A percentile compares a stretch with the other conserved stretches of the same genome.
Conservation (phyloP, 2,113 vertebrate genomes). For the Myotis yumanensis region DNA sequence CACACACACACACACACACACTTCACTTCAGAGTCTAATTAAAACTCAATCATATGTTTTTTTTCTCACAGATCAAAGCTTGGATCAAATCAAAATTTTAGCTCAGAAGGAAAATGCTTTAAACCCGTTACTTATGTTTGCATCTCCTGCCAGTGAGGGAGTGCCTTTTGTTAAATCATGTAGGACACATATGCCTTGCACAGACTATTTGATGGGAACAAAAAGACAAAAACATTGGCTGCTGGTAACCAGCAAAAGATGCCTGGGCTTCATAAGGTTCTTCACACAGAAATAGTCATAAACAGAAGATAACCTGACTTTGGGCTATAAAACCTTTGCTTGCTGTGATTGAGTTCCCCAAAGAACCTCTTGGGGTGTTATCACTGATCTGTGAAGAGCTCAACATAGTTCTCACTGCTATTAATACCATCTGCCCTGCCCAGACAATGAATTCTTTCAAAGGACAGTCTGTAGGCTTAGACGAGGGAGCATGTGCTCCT, state of each 20-base stretch:
- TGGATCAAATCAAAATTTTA: slow-evolving; percentile 26
- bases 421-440: not conserved
- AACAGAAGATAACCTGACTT: slow-evolving; percentile 2
- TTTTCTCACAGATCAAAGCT: slow-evolving; percentile 41
- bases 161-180: not conserved
- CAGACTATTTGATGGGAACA: not conserved
- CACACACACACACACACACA: not conserved
- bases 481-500: not conserved
- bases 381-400: not conserved
- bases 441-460: not conserved
- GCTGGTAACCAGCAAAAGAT: not conserved
- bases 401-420: not conserved
- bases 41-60: slow-evolving; percentile 73
- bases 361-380: not conserved
- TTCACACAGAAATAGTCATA: not conserved
- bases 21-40: slow-evolving; percentile 68
- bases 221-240: not conserved
- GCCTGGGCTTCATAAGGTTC: not conserved
- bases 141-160: slow-evolving; percentile 5
- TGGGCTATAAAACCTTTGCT: not conserved
- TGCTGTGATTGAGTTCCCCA: not conserved
- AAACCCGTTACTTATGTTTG: not conserved
- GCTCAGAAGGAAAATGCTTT: slow-evolving; percentile 1
- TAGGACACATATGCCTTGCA: not conserved
- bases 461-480: not conserved